phyloP scores from a whole-genome alignment of 35 echinoderm and acorn worm genomes.

The Strongylocentrotus purpuratus region DNA sequence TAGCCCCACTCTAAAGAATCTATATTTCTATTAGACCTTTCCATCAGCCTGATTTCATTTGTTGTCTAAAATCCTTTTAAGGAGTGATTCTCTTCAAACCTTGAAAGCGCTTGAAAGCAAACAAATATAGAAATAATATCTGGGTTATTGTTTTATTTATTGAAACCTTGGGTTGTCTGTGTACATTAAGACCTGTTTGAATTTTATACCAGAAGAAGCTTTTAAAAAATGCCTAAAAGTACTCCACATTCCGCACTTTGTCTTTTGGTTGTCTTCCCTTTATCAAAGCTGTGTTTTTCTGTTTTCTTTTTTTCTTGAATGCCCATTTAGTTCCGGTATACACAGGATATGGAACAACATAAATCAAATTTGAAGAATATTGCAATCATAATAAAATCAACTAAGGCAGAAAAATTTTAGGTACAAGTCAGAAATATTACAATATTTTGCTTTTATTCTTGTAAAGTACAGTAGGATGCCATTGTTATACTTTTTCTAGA shows the following conservation, averaged over 20 bases:
- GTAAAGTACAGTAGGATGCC: not conserved
- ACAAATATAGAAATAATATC: not conserved
- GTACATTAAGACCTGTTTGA: not conserved
- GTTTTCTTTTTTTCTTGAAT: not conserved
- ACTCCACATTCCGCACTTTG: not conserved
- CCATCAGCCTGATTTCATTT: not conserved
- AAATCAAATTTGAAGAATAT: not conserved
- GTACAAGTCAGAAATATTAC: not conserved
- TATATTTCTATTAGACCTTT: not conserved
- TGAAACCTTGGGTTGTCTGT: not conserved
- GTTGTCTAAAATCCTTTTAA: not conserved
- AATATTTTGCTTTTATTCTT: not conserved
- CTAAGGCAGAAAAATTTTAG: not conserved
- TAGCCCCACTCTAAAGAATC: not conserved
- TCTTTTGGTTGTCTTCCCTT: not conserved
- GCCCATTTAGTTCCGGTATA: not conserved
- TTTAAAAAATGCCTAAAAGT: not conserved
- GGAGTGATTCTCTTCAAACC: not conserved
- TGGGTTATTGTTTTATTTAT: not conserved
- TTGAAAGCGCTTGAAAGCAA: not conserved
- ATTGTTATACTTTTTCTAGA: not conserved
- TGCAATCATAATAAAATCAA: no score
- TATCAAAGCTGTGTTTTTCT: not conserved
- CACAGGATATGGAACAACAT: not conserved
- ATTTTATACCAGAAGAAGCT: not conserved